phyloP scores from a whole-genome alignment of 2,797 vertebrate species.

The Sardinella longiceps region DNA sequence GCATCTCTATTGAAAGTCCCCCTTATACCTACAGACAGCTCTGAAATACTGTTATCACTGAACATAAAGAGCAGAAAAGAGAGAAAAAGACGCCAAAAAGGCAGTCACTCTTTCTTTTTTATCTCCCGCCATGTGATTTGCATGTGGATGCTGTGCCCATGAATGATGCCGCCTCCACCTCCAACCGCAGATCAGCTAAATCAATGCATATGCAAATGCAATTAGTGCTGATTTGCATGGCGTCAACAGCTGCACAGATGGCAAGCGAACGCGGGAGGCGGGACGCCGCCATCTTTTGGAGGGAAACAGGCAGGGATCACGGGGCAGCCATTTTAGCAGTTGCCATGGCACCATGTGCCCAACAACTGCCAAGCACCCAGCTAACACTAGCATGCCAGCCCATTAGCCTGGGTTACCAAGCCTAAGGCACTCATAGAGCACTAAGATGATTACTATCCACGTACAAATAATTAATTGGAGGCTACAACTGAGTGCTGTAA shows the following conservation, averaged over 20 bases:
- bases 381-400: constrained; percentile 48
- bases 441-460: background rate
- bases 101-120: constrained; percentile 29
- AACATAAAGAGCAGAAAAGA: constrained; percentile 25
- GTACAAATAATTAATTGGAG: too few relatives aligned
- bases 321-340: constrained; percentile 77
- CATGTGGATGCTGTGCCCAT: constrained; percentile 3
- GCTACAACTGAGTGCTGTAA: background rate
- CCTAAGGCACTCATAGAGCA: constrained; percentile 37
- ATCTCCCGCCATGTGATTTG: constrained; percentile 34
- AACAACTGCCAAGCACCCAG: constrained; percentile 64
- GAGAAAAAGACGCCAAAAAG: constrained; percentile 7
- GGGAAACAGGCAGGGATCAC: constrained; percentile 56
- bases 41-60: constrained; percentile 34
- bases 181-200: constrained; percentile 42
- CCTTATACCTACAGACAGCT: constrained; percentile 35
- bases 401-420: constrained; percentile 56
- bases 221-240: constrained; percentile 76
- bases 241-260: constrained; percentile 75
- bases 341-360: constrained; percentile 64
- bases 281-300: constrained; percentile 75
- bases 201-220: constrained; percentile 76
- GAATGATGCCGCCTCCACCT: background rate
- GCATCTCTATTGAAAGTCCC: background rate
- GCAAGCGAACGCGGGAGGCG: constrained; percentile 57